Conservation (phyloP, 2,888 invertebrate species). For the Drosophila nigricruria region DNA sequence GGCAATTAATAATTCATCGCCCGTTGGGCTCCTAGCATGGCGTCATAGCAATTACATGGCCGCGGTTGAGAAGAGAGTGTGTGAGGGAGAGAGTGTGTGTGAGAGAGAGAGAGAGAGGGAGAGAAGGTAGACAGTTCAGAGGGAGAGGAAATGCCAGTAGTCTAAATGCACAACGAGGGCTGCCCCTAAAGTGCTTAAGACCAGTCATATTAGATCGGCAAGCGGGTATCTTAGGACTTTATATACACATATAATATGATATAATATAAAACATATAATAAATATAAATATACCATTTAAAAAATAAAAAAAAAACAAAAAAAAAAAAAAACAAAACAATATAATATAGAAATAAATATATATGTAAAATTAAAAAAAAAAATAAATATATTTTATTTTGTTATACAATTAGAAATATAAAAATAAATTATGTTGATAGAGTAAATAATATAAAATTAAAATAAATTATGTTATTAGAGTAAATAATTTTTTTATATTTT, state of each 20-base stretch:
- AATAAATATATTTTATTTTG: too few species aligned
- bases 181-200: background rate
- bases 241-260: too few species aligned
- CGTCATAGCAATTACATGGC: constrained; percentile 68
- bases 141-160: constrained; percentile 19
- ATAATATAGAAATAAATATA: too few species aligned
- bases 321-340: too few species aligned
- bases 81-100: constrained; percentile 4
- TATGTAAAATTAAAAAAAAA: too few species aligned
- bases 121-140: constrained; percentile 6
- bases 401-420: too few species aligned
- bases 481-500: too few species aligned
- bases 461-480: too few species aligned
- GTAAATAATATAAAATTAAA: too few species aligned
- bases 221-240: background rate
- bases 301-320: too few species aligned
- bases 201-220: background rate
- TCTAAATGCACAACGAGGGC: constrained; percentile 35
- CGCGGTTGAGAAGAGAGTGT: constrained; percentile 4
- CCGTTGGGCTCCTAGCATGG: constrained; percentile 66
- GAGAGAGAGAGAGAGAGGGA: constrained; percentile 1
- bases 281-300: background rate
- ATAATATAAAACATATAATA: background rate
- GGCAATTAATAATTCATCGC: constrained; percentile 80
- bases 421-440: too few species aligned